Evolutionary conservation across 2,888 invertebrate genomes (phyloP).

Genomic region (Busseola fusca): DNA sequence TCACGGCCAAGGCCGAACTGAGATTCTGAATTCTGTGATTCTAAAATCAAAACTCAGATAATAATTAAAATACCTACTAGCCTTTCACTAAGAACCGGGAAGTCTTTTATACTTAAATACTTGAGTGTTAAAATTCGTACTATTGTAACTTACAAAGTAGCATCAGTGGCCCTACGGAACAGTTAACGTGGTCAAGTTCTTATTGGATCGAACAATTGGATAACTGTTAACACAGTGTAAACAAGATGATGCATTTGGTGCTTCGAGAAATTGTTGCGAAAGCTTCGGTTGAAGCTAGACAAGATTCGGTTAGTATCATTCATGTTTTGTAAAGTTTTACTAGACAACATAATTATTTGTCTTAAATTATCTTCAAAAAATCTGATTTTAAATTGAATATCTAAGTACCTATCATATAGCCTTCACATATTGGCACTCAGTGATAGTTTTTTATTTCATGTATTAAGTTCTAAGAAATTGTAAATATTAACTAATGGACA

Average conservation of each 20-base stretch:
- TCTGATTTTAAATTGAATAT: neutral
- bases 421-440: neutral
- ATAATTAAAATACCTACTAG: slow-evolving; percentile 64
- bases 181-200: slow-evolving; percentile 30
- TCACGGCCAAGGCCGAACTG: slow-evolving; percentile 86
- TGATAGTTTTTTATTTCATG: neutral
- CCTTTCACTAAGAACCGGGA: slow-evolving; percentile 69
- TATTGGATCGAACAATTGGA: slow-evolving; percentile 46
- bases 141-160: slow-evolving; percentile 16
- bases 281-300: slow-evolving; percentile 79
- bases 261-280: slow-evolving; percentile 82
- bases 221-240: slow-evolving; percentile 71
- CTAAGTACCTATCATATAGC: too few relatives aligned
- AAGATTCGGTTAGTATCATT: slow-evolving; percentile 74
- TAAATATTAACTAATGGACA: neutral
- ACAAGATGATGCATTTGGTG: slow-evolving; percentile 81
- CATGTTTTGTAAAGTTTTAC: neutral
- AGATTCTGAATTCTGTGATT: slow-evolving; percentile 65
- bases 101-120: slow-evolving; percentile 61
- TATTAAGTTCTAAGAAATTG: neutral
- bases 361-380: neutral
- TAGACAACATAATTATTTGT: neutral
- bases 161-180: slow-evolving; percentile 29
- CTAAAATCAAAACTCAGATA: slow-evolving; percentile 63
- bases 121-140: slow-evolving; percentile 44